Evolutionary conservation across 2,797 vertebrate genomes (phyloP).

Genomic region (Hapalemur alaotrensis): DNA sequence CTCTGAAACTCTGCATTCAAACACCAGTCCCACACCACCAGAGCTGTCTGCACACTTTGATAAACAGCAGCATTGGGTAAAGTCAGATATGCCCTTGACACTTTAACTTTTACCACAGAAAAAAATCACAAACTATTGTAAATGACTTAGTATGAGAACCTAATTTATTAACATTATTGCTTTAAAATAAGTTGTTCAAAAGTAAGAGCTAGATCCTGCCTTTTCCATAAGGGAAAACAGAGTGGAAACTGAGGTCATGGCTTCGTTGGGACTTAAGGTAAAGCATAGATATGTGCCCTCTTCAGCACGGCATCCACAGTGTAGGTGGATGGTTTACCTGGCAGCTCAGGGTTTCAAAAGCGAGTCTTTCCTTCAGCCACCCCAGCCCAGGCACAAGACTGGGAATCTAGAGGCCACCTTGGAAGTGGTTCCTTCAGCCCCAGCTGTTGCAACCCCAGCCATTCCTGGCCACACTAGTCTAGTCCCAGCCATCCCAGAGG

Average conservation of each 20-base stretch:
- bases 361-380: not conserved
- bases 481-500: not conserved
- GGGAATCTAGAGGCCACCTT: not conserved
- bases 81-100: not conserved
- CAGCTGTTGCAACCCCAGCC: not conserved
- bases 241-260: not conserved
- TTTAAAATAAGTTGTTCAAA: not conserved
- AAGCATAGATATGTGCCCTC: not conserved
- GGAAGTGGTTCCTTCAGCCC: not conserved
- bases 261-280: not conserved
- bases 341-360: not conserved
- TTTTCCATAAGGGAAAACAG: not conserved
- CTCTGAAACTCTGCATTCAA: not conserved
- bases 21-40: not conserved
- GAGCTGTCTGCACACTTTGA: not conserved
- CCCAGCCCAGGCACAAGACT: not conserved
- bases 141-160: not conserved
- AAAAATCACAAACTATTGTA: not conserved
- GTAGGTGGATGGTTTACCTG: not conserved
- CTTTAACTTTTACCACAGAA: not conserved
- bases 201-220: not conserved
- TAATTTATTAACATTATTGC: not conserved
- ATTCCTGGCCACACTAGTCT: not conserved
- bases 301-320: not conserved
- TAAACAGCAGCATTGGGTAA: not conserved